These are phyloP conservation scores for Dasypolia templi DNA, from an alignment of 2,888 invertebrate genomes.

Conservation along the genomic window DNA sequence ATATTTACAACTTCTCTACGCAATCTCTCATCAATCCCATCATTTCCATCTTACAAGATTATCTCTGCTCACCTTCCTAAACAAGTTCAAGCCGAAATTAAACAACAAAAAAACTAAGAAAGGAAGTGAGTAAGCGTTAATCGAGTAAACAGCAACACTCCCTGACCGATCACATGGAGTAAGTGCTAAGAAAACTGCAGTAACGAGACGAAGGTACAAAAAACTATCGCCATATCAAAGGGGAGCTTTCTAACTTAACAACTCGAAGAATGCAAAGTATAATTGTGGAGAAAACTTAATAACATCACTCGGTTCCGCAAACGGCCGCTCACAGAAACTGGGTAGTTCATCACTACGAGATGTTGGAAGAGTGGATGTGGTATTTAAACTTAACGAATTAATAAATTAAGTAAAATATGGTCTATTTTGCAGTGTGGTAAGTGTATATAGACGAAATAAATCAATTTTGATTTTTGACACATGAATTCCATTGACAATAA, in stretches of 20 bases:
- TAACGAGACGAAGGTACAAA: conserved; percentile 56
- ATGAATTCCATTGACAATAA: no score
- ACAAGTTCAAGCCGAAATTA: conserved; percentile 14
- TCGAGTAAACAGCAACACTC: conserved; percentile 50
- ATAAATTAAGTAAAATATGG: not conserved
- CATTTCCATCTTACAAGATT: conserved; percentile 11
- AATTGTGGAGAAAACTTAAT: conserved; percentile 85
- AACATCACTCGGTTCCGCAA: conserved; percentile 72
- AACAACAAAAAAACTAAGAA: conserved; percentile 42
- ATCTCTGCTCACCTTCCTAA: not conserved
- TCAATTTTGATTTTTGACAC: no score
- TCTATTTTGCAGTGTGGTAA: no score
- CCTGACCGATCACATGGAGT: conserved; percentile 55
- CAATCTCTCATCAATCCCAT: not conserved
- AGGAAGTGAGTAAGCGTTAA: conserved; percentile 52
- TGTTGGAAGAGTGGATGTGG: conserved; percentile 58
- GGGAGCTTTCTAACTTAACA: conserved; percentile 72
- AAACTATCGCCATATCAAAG: conserved; percentile 63
- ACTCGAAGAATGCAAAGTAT: conserved; percentile 75
- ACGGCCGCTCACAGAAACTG: conserved; percentile 72
- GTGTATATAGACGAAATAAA: no score
- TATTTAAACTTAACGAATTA: not conserved
- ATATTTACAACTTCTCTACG: no score
- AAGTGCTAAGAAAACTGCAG: conserved; percentile 59
- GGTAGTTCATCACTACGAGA: conserved; percentile 51